Base-by-base conservation (phyloP, 2,113 vertebrate species). In the Eurypyga helias region DNA sequence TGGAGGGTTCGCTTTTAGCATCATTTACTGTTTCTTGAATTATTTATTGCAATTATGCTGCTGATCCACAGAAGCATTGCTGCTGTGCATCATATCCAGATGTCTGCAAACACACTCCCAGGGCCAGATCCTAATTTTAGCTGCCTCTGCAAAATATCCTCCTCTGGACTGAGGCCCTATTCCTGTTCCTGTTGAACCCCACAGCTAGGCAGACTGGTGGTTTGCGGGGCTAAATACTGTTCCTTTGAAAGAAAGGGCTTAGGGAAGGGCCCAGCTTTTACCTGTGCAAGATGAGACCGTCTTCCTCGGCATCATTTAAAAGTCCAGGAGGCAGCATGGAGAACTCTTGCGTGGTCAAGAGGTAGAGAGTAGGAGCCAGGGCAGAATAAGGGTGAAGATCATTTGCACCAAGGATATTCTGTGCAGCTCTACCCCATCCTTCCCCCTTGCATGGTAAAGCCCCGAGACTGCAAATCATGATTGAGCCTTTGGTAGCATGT, bases 11-110 rank as follows among this genome's bases (percentile, higher is more conserved):
- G 20, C 69, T 81, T 81, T 55, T 61, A 95, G 52, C 71, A 89
- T 87, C 65, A 33, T 79, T 93, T 87, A 12, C 52, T 78, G 29
- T 28, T 87, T 55, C 80, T 93, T 96, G 67, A 93, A 93, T 96
- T 93, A 94, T 96, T 97, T 94, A 84, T 89, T 71, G 64, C 67
- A 81, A 31, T 89, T 81, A 62, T 31, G 88, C 92, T 80, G 72
- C 67, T 57, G 79, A 93, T 80, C 88, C 76, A 78, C 79, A 78
- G 79, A 73, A 85, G 72, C n/a, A 12, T 45, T 86, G 82, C 95
- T 87, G 85, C 72, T 41, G 76, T 48, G 71, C n/a, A 14, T 13
- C 58, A 19, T 87, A 77, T 67, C 95, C 96, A 97, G 86, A 84
- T 84, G 96, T 83, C 88, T 90, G 76, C 76, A 71, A 90, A 51